Base-by-base conservation (phyloP, 2,888 invertebrate genomes). In the Tachystola acroxantha region DNA sequence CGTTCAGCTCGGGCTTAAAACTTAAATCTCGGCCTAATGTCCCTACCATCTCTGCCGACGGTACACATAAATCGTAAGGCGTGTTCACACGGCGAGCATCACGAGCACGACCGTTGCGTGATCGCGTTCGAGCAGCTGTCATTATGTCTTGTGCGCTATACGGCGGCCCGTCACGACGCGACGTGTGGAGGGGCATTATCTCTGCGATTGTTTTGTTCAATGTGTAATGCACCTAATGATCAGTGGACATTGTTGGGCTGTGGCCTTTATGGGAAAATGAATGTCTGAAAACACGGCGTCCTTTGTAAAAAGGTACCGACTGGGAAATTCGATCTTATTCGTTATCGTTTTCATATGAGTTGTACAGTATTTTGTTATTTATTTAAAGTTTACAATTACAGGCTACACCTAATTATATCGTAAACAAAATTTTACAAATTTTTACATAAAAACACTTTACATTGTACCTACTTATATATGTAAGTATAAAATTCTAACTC, bases 41-140 rank as follows among this genome's bases (percentile, higher is more conserved):
- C n/a, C n/a, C n/a, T n/a, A n/a, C n/a, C n/a, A 6, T 4, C 16
- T 16, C 16, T 64, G 53, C 54, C 26, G 14, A 42, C 64, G 27
- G 28, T 67, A 57, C 60, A 16, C 31, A 31, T 14, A 45, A 52
- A 45, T 46, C 41, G 52, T 54, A 64, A 61, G 69, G 59, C 64
- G 64, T 64, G 66, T 62, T 58, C 62, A 64, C 63, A 64, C 53
- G 45, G 59, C 53, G 53, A 58, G 43, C 60, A 50, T 67, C 60
- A 59, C 54, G 58, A 50, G 50, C 61, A 53, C 48, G 45, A 44
- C 55, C 22, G 34, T 74, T 64, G 73, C 77, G 76, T 77, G 77
- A 70, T 67, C 61, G 56, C 56, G 62, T 46, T 51, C 61, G 38
- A 43, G 46, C 45, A 54, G 49, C 62, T 62, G 68, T 67, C 69